A percentile compares a stretch with the other conserved stretches of the same genome.
These are phyloP conservation scores for Furnarius figulus DNA, from an alignment of 2,113 vertebrate species.

Conservation along the genomic window DNA sequence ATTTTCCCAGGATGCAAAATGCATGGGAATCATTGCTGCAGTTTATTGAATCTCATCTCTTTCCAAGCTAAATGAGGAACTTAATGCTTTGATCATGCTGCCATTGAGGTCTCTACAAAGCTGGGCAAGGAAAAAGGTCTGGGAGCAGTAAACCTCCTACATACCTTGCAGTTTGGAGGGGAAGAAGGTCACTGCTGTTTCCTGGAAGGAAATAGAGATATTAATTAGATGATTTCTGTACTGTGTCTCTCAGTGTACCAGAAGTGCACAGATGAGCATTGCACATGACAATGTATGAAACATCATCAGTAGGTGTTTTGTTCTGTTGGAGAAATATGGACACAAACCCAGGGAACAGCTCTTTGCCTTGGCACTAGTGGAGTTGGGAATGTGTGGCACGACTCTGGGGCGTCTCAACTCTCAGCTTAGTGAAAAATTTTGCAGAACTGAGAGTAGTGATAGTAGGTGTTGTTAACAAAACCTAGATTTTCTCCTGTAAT, in stretches of 20 bases:
- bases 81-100: neutral
- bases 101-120: neutral
- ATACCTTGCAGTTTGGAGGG: neutral
- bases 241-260: neutral
- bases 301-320: accelerated
- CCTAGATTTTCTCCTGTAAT: neutral
- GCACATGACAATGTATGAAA: neutral
- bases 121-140: neutral
- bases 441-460: neutral
- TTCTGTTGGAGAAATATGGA: neutral
- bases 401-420: neutral
- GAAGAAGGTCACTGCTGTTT: neutral
- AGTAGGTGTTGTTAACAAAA: neutral
- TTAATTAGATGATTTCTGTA: neutral
- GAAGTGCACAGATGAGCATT: neutral
- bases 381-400: neutral
- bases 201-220: neutral
- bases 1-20: neutral
- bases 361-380: neutral
- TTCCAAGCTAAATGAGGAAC: neutral
- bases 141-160: neutral
- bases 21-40: neutral
- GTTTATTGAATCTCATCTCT: neutral
- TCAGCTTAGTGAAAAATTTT: neutral
- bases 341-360: neutral